Evolutionary conservation across 37 sponge, comb jelly and placozoan species (phyloP), one percentile per base, ranked within the genome.

Genomic region (Cladorhizidae sp.): DNA sequence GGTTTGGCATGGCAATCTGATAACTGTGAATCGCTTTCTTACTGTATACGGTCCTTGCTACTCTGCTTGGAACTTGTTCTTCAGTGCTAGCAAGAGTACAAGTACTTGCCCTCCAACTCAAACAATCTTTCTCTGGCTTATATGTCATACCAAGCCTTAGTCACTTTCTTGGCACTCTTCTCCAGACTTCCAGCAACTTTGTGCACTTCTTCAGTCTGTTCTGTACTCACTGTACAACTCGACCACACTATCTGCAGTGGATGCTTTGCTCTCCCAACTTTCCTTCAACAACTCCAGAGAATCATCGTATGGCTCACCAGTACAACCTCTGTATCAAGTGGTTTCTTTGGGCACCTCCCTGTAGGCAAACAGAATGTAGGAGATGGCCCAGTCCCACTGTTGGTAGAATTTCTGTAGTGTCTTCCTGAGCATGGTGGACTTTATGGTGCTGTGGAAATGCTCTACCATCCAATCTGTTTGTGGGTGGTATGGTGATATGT

Each of bases 331-430:
- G 22, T 28, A 70, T 22, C 71, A 37, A 23, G 71, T 70, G 7
- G 71, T 28, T 37, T 31, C 39, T 32, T 70, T 18, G 6, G 71
- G 71, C 39, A 37, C 71, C 71, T 70, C 71, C 8, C 71, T 59
- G 45, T 64, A 17, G n/a, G n/a, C n/a, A n/a, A n/a, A n/a, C n/a
- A n/a, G n/a, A n/a, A n/a, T n/a, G n/a, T n/a, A n/a, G n/a, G n/a
- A 17, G 55, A 54, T 17, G 12, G 55, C 55, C 55, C 17, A 20
- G 55, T 54, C 55, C 55, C 55, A 54, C 17, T 54, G 55, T 12
- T 54, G 12, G 17, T 54, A 12, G 17, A 54, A 54, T 54, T 54
- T 54, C 55, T 54, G 55, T 17, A 54, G 12, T 12, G 17, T 17
- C 17, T 54, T 54, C 17, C 55, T 12, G 17, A 54, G 55, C 55